Base-by-base conservation (phyloP, 2,888 invertebrate species). In the Trichopria drosophilae region DNA sequence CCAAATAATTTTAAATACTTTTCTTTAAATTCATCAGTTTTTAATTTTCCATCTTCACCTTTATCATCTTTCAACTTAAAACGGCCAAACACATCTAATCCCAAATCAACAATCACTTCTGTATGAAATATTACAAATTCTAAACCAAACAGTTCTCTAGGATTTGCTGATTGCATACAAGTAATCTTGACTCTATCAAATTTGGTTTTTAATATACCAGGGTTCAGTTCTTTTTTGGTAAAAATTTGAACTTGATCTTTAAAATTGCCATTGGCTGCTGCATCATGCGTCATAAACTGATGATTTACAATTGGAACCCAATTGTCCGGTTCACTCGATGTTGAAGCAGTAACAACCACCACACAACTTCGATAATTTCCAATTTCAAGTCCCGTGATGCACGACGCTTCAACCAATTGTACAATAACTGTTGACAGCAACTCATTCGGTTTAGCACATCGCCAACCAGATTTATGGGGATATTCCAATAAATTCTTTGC, bases 101-200 rank as follows among this genome's bases (percentile, higher is more conserved):
- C 67, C 29, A 68, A 45, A 35, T 75, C 68, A 3, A 70, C 55
- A 1, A 53, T 28, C 3, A 71, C 67, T 51, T 75, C 73, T 4
- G 73, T 72, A 53, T 66, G 63, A 2, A 73, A 51, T 24, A 66
- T 59, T 1, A 75, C 53, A 18, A 68, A 72, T 3, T 61, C 46
- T 5, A 75, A 48, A 2, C 75, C 75, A 56, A 75, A 75, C 1
- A 72, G 29, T 45, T 68, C 71, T 50, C 65, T 65, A 1, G 64
- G 62, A 59, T 75, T 75, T 1, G 73, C 71, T 0, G 73, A 64
- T 26, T 75, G 75, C 74, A 73, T 71, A 13, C 75, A 75, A 1
- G 69, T 71, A 3, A 71, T 64, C 53, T 75, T 74, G 1, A 72
- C 61, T 5, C 72, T 57, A 34, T 69, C 66, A 45, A 75, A 75